Percentiles rank a stretch among this genome's conserved stretches.
phyloP scores from a whole-genome alignment of 2,113 vertebrate species.

The Lophotis ruficrista region DNA sequence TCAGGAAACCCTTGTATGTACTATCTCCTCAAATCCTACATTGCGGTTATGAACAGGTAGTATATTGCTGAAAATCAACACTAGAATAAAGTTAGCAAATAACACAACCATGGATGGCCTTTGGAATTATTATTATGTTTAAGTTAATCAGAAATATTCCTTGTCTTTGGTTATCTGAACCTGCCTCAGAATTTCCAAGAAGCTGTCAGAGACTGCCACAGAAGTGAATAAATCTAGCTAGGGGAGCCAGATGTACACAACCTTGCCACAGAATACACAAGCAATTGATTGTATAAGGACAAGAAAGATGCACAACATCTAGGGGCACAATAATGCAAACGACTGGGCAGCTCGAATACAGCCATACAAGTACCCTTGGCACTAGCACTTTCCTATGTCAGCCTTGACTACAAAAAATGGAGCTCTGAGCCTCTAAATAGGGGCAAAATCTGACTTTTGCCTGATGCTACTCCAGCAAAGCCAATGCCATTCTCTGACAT shows the following conservation, averaged over 20 bases:
- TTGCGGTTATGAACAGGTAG: not conserved
- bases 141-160: not conserved
- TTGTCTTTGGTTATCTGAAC: not conserved
- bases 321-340: not conserved
- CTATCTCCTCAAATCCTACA: not conserved
- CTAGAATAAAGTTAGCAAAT: not conserved
- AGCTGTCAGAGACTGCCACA: not conserved
- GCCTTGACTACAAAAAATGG: not conserved
- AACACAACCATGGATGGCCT: not conserved
- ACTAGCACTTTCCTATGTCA: fast-evolving
- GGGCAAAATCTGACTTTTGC: not conserved
- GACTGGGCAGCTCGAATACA: not conserved
- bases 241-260: not conserved
- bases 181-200: not conserved
- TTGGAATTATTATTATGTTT: not conserved
- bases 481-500: not conserved
- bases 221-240: not conserved
- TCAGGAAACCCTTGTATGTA: not conserved
- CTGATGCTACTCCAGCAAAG: not conserved
- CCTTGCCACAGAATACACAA: not conserved
- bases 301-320: not conserved
- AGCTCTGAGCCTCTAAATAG: not conserved
- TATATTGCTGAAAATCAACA: not conserved
- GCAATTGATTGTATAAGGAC: not conserved
- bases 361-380: fast-evolving